These are phyloP conservation scores for Mamestra configurata DNA, from an alignment of 1,140 invertebrate species.

Conservation along the genomic window DNA sequence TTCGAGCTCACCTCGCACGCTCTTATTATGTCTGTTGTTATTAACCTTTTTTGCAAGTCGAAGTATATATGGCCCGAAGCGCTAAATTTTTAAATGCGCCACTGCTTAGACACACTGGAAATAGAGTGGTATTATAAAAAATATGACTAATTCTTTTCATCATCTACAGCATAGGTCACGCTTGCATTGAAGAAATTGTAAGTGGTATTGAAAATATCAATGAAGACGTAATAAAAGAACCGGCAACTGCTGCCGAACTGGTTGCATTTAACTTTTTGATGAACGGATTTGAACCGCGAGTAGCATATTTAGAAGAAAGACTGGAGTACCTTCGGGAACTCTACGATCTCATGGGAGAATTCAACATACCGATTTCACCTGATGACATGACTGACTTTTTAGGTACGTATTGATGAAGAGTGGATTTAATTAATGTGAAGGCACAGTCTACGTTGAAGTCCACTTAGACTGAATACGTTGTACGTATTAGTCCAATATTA, in stretches of 20 bases:
- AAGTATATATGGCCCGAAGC: too few species aligned
- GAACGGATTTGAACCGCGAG: constrained; percentile 82
- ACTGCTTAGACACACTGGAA: too few species aligned
- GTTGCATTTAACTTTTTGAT: constrained; percentile 85
- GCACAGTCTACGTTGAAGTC: not conserved
- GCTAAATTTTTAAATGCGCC: too few species aligned
- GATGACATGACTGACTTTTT: constrained; percentile 88
- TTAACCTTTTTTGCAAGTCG: too few species aligned
- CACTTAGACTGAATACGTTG: too few species aligned
- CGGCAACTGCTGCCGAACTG: constrained; percentile 76
- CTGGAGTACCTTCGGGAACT: constrained; percentile 86
- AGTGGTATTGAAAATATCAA: constrained; percentile 71
- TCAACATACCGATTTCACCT: constrained; percentile 84
- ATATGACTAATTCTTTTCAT: constrained; percentile 53
- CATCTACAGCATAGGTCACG: constrained; percentile 73
- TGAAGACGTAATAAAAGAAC: constrained; percentile 76
- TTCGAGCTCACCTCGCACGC: too few species aligned
- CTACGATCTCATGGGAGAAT: constrained; percentile 88
- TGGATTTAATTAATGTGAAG: not conserved
- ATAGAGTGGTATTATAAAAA: too few species aligned
- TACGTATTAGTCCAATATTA: too few species aligned
- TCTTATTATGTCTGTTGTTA: too few species aligned
- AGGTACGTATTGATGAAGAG: constrained; percentile 65
- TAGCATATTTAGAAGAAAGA: constrained; percentile 80
- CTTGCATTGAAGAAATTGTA: constrained; percentile 77